These are phyloP conservation scores for Orientallactaga bullata DNA, from an alignment of 2,113 vertebrate genomes.

Conservation along the genomic window DNA sequence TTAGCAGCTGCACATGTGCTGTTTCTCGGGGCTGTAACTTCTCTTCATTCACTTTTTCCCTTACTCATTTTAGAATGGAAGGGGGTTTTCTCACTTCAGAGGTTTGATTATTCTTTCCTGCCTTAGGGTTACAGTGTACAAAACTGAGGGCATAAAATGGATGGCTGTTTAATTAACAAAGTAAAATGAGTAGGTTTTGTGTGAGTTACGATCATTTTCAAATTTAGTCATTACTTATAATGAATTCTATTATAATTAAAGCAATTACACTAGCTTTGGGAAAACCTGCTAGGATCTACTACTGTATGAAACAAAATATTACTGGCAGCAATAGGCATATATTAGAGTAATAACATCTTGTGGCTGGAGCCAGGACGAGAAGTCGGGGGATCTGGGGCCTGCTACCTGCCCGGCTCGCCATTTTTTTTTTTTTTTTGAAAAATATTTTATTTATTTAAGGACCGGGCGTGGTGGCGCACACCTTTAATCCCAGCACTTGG, in stretches of 20 bases:
- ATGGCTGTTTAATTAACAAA: neutral
- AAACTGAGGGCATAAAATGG: neutral
- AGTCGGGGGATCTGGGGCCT: neutral
- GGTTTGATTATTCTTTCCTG: conserved; percentile 45
- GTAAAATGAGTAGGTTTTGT: neutral
- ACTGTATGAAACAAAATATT: neutral
- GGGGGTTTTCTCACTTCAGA: conserved; percentile 48
- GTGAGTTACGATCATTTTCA: conserved; percentile 53
- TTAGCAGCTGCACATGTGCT: neutral
- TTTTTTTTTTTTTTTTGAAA: too few relatives aligned
- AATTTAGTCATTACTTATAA: conserved; percentile 24
- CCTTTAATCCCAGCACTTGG: too few relatives aligned
- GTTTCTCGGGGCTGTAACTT: conserved; percentile 8
- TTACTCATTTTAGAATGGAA: conserved; percentile 16
- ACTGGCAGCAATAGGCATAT: neutral
- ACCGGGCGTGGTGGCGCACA: too few relatives aligned
- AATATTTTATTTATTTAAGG: too few relatives aligned
- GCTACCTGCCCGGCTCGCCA: too few relatives aligned
- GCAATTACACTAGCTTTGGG: conserved; percentile 15
- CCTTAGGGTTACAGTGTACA: neutral
- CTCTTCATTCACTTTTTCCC: conserved; percentile 37
- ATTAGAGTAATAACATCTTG: neutral
- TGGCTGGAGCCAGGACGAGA: neutral
- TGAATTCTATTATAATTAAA: conserved; percentile 21
- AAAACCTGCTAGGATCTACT: neutral